Base-by-base conservation (phyloP, 2,113 vertebrate genomes). In the Chloropsis hardwickii region DNA sequence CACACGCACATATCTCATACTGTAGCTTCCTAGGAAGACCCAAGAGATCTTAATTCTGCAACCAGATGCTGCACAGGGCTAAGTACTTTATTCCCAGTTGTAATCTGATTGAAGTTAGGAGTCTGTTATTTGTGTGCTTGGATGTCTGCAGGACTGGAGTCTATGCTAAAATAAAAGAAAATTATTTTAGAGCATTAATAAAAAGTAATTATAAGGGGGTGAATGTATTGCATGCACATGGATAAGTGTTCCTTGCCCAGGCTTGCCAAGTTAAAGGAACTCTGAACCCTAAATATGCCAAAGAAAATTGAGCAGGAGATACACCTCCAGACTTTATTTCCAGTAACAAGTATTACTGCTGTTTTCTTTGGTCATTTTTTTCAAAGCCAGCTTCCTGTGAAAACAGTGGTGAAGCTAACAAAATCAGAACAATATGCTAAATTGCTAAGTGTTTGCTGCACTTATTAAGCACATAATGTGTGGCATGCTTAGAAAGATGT, bases 61-160 rank as follows among this genome's bases (percentile, higher is more conserved):
- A 53, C 60, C 73, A 87, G 92, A 90, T 91, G 90, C 78, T 90
- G 87, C 48, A 76, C 61, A 29, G 87, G 90, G 70, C 81, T 93
- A 51, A 91, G 17, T 90, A 85, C 73, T 45, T 92, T 89, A 89
- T 92, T 92, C 57, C 70, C 84, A 81, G 28, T n/a, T 89, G 77
- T 81, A 97, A 79, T 81, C 31, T 92, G 89, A 91, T 89, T 94
- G 91, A 94, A 88, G 86, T 84, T 92, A 84, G 37, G 37, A 81
- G 65, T 84, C 89, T 92, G 77, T 72, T 95, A 89, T 56, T 97
- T 69, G 35, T 33, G 65, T 78, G 37, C 61, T 92, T 84, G 53
- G 79, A 67, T 56, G 77, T 89, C 85, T 89, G 60, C 61, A 87
- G 77, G 73, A 37, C 61, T 66, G 67, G 51, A 90, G 35, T 86